These are phyloP conservation scores for Epizoanthus illoricatus DNA, from an alignment of 92 coral and sea anemone species.

Conservation along the genomic window DNA sequence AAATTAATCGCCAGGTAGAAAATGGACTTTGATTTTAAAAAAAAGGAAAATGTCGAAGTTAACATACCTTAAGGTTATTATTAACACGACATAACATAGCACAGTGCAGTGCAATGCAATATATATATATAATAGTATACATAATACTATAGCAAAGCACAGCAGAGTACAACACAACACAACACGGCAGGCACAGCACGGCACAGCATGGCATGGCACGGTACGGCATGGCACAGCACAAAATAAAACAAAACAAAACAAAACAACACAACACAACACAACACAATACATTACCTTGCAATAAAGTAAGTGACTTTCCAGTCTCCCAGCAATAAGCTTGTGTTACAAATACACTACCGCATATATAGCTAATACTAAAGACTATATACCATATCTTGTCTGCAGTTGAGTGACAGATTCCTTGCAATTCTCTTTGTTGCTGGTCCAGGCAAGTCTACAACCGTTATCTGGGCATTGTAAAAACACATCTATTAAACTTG, in stretches of 20 bases:
- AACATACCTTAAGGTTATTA: background rate
- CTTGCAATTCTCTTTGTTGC: conserved; percentile 69
- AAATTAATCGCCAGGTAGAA: background rate
- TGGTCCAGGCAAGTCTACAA: conserved; percentile 86
- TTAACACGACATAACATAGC: too few relatives aligned
- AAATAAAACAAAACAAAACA: too few relatives aligned
- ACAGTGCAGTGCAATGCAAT: too few relatives aligned
- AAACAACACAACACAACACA: too few relatives aligned
- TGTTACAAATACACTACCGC: too few relatives aligned
- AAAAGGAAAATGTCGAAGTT: too few relatives aligned
- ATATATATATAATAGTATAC: background rate
- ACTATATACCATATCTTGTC: conserved; percentile 84
- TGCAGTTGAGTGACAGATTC: conserved; percentile 73
- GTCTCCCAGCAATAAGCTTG: too few relatives aligned
- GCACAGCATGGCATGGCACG: too few relatives aligned
- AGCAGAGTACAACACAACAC: background rate
- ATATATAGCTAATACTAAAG: background rate
- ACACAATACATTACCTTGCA: too few relatives aligned
- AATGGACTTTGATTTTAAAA: background rate
- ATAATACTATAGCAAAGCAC: background rate
- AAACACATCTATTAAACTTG: background rate
- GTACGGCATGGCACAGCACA: too few relatives aligned
- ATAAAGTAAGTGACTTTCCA: too few relatives aligned
- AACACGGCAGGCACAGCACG: too few relatives aligned
- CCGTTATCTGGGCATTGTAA: conserved; percentile 51